phyloP scores from a whole-genome alignment of 2,113 vertebrate species.

The Oceanodroma tethys region DNA sequence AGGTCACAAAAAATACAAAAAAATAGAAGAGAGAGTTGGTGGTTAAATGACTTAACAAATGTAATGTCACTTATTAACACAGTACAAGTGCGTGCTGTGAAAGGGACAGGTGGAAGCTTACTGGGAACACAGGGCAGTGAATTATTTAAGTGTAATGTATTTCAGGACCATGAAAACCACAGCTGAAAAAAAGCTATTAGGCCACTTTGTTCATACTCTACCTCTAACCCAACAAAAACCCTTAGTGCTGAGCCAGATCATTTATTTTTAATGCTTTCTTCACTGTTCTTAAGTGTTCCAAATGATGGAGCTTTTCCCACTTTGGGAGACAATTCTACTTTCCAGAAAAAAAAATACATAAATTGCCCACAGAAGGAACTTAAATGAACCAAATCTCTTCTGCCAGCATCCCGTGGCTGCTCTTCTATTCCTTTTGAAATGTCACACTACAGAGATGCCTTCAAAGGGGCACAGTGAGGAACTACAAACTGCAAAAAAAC shows the following conservation, averaged over 20 bases:
- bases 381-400: neutral
- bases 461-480: neutral
- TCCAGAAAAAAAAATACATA: neutral
- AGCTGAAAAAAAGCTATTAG: neutral
- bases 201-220: neutral
- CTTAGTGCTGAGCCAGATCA: neutral
- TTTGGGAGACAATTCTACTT: neutral
- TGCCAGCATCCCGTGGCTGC: neutral
- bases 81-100: neutral
- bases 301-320: neutral
- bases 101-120: neutral
- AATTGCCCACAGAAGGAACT: neutral
- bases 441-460: neutral
- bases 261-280: slow-evolving; percentile 32
- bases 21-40: neutral
- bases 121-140: neutral
- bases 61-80: neutral
- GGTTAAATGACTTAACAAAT: neutral
- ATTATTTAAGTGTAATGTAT: slow-evolving; percentile 37
- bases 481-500: neutral
- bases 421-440: neutral
- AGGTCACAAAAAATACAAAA: neutral
- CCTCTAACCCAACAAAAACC: neutral
- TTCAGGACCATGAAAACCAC: neutral
- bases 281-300: neutral